Evolutionary conservation across 2,113 vertebrate genomes (phyloP).

Genomic region (Pelobates fuscus): DNA sequence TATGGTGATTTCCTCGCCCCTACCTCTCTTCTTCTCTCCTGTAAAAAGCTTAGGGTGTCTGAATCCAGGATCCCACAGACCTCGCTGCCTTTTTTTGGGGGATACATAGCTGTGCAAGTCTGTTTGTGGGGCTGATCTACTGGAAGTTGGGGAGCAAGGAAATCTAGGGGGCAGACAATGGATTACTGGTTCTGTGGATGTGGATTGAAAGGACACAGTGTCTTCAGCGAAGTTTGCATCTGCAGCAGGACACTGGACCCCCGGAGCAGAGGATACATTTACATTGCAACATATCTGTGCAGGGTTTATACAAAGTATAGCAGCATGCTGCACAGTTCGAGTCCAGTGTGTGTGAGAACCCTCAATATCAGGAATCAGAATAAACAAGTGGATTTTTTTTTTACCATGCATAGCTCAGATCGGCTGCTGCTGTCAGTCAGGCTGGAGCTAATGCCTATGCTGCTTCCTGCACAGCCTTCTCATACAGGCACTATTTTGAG

Average conservation of each 20-base stretch:
- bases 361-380: constrained; percentile 58
- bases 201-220: constrained; percentile 16
- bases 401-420: constrained; percentile 31
- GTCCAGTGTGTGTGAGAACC: constrained; percentile 23
- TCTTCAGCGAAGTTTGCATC: constrained; percentile 26
- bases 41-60: constrained; percentile 20
- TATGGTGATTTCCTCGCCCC: not conserved
- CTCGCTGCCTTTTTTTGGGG: constrained; percentile 1
- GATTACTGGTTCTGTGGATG: constrained; percentile 2
- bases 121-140: not conserved
- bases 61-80: no score
- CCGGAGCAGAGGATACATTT: constrained; percentile 1
- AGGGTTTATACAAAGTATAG: not conserved
- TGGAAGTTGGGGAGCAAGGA: constrained; percentile 15
- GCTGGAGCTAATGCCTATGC: not conserved
- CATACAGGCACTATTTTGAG: not conserved
- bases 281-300: not conserved
- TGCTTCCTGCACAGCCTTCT: not conserved
- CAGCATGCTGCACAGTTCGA: constrained; percentile 7
- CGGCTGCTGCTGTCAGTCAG: constrained; percentile 74
- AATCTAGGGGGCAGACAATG: constrained; percentile 4
- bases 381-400: constrained; percentile 50
- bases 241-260: constrained; percentile 3
- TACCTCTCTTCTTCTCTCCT: constrained; percentile 1
- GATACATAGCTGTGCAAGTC: not conserved